These are phyloP conservation scores for Melitaea cinxia DNA, from an alignment of 1,140 invertebrate species.

Conservation along the genomic window DNA sequence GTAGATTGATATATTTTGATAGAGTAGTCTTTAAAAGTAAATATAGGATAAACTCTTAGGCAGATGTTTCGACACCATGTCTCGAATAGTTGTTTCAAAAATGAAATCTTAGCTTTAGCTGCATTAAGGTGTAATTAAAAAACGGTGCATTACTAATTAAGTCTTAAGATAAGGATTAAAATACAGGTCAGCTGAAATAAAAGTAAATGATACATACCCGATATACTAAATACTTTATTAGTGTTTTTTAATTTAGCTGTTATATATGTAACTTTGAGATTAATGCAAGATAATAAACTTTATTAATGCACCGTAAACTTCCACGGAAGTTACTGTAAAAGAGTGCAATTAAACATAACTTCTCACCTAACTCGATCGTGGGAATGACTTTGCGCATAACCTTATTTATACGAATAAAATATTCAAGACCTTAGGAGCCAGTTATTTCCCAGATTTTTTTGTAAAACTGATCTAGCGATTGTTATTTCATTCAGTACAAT, in stretches of 20 bases:
- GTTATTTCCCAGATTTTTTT: too few species aligned
- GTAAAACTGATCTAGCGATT: too few species aligned
- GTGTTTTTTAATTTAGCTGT: too few species aligned
- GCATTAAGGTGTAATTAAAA: too few species aligned
- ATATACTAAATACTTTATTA: slow-evolving; percentile 5
- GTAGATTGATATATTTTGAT: too few species aligned
- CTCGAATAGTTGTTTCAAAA: not conserved
- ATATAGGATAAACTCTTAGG: too few species aligned
- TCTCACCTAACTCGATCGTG: slow-evolving; percentile 59
- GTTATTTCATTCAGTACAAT: too few species aligned
- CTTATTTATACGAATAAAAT: not conserved
- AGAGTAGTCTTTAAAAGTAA: too few species aligned
- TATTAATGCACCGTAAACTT: slow-evolving; percentile 54
- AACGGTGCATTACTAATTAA: not conserved
- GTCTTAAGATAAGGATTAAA: not conserved
- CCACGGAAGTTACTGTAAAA: slow-evolving; percentile 65
- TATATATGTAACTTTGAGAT: slow-evolving; percentile 34
- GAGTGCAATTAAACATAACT: slow-evolving; percentile 55
- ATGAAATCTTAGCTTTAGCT: not conserved
- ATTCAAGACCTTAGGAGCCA: not conserved
- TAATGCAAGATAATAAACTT: slow-evolving; percentile 49
- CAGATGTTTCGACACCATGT: not conserved
- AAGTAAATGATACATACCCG: not conserved
- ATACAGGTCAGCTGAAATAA: not conserved
- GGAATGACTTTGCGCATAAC: slow-evolving; percentile 40